A percentile compares a stretch with the other conserved stretches of the same genome.
Conservation (phyloP, 2,888 invertebrate species). For the Altica lythri region DNA sequence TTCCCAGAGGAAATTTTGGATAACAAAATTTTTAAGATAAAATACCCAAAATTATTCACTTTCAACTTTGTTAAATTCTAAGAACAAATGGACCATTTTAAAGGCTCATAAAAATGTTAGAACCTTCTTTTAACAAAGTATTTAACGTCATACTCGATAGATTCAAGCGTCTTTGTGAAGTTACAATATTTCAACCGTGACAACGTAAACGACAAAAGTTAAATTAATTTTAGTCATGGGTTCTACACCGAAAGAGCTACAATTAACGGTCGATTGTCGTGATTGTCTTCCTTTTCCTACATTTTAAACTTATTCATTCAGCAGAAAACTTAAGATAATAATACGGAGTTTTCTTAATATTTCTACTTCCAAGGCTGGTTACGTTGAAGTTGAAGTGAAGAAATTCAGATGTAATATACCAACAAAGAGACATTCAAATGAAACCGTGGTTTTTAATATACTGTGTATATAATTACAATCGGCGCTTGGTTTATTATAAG, state of each 20-base stretch:
- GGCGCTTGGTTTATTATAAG: no score
- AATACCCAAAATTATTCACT: no score
- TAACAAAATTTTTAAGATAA: no score
- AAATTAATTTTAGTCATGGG: constrained; percentile 22
- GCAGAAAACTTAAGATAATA: no score
- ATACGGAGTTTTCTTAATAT: constrained; percentile 1
- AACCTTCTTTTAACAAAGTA: constrained; percentile 3
- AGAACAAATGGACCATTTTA: constrained; percentile 2
- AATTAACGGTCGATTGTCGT: constrained; percentile 19
- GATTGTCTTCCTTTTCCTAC: constrained; percentile 20
- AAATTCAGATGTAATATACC: no score
- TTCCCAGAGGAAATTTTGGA: no score
- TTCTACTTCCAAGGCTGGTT: no score
- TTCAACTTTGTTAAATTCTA: no score
- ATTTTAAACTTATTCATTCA: constrained; percentile 15
- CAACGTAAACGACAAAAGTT: constrained; percentile 23
- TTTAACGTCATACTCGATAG: constrained; percentile 11
- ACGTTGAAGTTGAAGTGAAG: no score
- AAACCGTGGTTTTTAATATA: no score
- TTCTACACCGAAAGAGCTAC: constrained; percentile 13
- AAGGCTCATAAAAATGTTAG: constrained; percentile 6
- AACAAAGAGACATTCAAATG: no score
- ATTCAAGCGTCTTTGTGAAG: constrained; percentile 1
- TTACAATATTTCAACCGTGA: constrained; percentile 16
- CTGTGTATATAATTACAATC: no score